phyloP scores from a whole-genome alignment of 2,113 vertebrate genomes.

The Egretta garzetta region DNA sequence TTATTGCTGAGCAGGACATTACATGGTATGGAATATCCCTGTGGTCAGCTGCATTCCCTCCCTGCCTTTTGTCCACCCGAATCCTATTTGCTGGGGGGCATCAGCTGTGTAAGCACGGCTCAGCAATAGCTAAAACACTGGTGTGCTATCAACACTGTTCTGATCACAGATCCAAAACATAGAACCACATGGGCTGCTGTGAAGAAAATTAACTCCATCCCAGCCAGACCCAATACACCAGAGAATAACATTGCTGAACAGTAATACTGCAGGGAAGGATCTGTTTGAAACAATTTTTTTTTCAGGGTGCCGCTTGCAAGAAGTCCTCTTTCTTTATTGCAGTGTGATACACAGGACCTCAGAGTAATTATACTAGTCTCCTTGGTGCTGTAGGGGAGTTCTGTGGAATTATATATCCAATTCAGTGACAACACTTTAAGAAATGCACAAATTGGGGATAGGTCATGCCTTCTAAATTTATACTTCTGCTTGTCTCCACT shows the following conservation, averaged over 20 bases:
- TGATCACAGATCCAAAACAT: background rate
- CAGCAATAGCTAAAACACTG: background rate
- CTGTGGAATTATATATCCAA: background rate
- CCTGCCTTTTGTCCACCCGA: background rate
- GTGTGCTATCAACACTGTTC: background rate
- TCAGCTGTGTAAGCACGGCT: background rate
- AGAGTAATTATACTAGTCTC: background rate
- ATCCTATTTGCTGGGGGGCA: rapidly evolving
- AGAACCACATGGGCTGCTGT: rapidly evolving
- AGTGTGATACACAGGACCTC: background rate
- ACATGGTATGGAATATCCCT: background rate
- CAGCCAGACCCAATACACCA: background rate
- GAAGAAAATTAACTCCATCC: background rate
- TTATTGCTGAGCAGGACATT: background rate
- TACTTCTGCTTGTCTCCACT: background rate
- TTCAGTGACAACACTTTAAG: background rate
- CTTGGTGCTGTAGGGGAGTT: background rate
- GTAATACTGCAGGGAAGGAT: background rate
- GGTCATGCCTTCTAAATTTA: background rate
- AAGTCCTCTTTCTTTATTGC: background rate
- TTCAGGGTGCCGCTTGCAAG: background rate
- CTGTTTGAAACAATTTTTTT: background rate
- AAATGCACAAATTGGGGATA: background rate
- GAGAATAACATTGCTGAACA: background rate
- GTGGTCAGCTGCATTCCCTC: background rate